These are phyloP conservation scores for Geococcyx californianus DNA, from an alignment of 2,113 vertebrate genomes.

Conservation along the genomic window DNA sequence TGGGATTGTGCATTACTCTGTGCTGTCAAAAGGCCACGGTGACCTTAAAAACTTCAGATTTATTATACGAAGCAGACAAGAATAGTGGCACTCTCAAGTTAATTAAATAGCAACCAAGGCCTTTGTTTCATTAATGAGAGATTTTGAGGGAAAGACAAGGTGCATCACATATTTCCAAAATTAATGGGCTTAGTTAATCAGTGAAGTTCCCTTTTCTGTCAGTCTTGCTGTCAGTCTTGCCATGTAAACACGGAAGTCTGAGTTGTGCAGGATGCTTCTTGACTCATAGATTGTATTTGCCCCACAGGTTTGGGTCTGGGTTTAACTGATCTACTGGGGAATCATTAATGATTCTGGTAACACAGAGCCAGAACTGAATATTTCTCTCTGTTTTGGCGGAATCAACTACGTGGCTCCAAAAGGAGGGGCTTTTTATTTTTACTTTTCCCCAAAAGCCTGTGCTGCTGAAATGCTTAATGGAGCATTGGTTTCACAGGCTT, in stretches of 20 bases:
- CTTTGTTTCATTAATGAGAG: not conserved
- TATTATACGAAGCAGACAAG: not conserved
- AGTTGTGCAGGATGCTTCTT: not conserved
- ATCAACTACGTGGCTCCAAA: not conserved
- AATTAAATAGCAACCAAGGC: not conserved
- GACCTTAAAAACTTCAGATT: not conserved
- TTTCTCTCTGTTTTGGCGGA: not conserved
- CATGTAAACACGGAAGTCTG: not conserved
- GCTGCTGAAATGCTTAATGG: not conserved
- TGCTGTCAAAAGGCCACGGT: not conserved
- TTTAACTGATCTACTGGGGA: not conserved
- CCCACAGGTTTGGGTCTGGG: not conserved
- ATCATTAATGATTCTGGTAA: not conserved
- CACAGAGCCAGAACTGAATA: not conserved
- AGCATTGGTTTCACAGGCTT: not conserved
- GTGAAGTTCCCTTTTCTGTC: not conserved
- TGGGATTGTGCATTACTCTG: not conserved
- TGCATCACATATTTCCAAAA: not conserved
- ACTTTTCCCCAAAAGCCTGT: not conserved
- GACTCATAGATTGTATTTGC: not conserved
- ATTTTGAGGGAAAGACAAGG: not conserved
- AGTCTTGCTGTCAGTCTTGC: not conserved
- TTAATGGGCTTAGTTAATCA: not conserved
- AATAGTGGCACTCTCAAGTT: not conserved
- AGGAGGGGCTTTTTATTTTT: not conserved